These are phyloP conservation scores for Montipora sp. DNA, from an alignment of 64 coral and sea anemone species.

Conservation along the genomic window DNA sequence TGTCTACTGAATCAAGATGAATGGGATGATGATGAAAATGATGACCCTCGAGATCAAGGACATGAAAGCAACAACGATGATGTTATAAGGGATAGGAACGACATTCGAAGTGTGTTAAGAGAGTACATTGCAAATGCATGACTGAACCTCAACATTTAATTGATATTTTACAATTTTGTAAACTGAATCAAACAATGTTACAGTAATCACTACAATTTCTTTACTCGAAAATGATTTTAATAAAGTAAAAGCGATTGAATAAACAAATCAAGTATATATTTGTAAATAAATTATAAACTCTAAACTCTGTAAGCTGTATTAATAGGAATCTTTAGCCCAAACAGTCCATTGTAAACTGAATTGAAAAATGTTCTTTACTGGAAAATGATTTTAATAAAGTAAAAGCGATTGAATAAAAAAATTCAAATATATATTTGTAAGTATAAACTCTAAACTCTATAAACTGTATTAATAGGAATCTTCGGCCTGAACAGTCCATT, in stretches of 20 bases:
- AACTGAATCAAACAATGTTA: background rate
- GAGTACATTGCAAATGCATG: background rate
- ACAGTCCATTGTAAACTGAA: background rate
- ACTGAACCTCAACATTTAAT: background rate
- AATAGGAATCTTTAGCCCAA: no score
- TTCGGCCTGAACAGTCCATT: no score
- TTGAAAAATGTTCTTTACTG: background rate
- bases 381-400: background rate
- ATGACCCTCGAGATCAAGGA: background rate
- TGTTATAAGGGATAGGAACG: background rate
- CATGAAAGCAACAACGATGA: background rate
- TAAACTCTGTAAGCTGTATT: background rate
- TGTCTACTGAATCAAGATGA: conserved; percentile 44
- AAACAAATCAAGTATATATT: background rate
- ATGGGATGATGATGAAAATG: background rate
- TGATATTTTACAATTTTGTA: background rate
- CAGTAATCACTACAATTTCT: background rate
- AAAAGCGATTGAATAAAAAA: background rate
- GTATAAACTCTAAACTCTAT: background rate
- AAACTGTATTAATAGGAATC: no score
- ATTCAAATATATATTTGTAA: background rate
- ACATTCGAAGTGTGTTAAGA: background rate
- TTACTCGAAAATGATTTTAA: background rate
- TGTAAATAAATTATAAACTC: background rate
- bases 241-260: background rate